A percentile compares a stretch with the other conserved stretches of the same genome.
Conservation (phyloP, 2,797 vertebrate species). For the Tragopan temminckii region DNA sequence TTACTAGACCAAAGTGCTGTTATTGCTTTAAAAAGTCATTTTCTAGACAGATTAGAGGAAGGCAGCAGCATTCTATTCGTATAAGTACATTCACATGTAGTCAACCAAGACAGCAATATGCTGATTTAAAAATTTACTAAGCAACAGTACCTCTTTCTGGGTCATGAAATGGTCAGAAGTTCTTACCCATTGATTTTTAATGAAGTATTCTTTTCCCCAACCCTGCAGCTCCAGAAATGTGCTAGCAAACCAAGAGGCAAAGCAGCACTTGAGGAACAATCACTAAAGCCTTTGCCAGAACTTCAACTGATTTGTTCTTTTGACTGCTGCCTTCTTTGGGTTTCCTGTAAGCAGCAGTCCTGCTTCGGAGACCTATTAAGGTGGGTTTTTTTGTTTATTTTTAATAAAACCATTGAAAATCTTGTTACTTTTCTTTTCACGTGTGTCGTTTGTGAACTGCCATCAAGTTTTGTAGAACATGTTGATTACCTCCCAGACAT, state of each 20-base stretch:
- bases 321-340: background rate
- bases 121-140: background rate
- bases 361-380: background rate
- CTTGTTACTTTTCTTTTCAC: background rate
- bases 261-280: background rate
- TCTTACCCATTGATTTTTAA: background rate
- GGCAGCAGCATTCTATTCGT: background rate
- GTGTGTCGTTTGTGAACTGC: background rate
- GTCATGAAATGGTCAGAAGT: background rate
- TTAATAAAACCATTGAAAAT: background rate
- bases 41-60: background rate
- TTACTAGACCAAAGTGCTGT: background rate
- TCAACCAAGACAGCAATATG: background rate
- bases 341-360: background rate
- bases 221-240: background rate
- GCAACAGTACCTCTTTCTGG: background rate
- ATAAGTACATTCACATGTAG: background rate
- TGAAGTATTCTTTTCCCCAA: background rate
- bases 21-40: background rate
- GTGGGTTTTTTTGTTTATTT: background rate
- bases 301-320: background rate
- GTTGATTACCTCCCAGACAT: background rate
- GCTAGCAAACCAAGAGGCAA: background rate
- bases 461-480: background rate
- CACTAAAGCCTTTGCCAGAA: background rate